Percentiles rank a stretch among this genome's conserved stretches.
Conservation (phyloP, 2,888 invertebrate species). For the Eupithecia dodoneata region DNA sequence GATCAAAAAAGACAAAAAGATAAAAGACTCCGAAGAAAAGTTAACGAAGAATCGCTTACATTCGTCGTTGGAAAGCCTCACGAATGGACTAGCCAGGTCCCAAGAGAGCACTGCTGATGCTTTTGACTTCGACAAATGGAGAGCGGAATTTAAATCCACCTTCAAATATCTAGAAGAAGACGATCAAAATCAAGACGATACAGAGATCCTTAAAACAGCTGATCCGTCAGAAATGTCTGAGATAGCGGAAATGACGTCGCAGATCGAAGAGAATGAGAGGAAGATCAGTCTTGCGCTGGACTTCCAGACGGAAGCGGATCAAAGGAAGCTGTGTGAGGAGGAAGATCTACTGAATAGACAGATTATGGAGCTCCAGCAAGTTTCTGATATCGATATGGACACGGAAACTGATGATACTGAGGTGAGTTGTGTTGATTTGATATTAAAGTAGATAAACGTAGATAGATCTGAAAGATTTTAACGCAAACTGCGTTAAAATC, state of each 20-base stretch:
- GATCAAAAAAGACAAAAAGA: slow-evolving; percentile 68
- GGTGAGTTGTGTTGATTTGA: slow-evolving; percentile 53
- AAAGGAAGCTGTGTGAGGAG: slow-evolving; percentile 89
- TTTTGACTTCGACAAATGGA: slow-evolving; percentile 80
- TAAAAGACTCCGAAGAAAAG: slow-evolving; percentile 58
- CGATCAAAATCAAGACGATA: slow-evolving; percentile 72
- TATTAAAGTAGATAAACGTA: too few species aligned
- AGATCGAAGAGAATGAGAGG: slow-evolving; percentile 81
- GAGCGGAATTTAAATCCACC: slow-evolving; percentile 71
- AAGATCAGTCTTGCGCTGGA: slow-evolving; percentile 86
- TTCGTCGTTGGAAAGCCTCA: slow-evolving; percentile 76
- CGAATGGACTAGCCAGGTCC: slow-evolving; percentile 71
- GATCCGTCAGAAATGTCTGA: slow-evolving; percentile 81
- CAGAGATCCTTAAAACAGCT: slow-evolving; percentile 72
- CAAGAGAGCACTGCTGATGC: slow-evolving; percentile 74
- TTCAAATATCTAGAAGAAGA: slow-evolving; percentile 77
- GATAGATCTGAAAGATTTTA: too few species aligned
- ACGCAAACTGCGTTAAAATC: too few species aligned
- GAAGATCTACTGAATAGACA: slow-evolving; percentile 90
- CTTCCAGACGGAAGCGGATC: slow-evolving; percentile 88
- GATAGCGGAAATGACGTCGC: slow-evolving; percentile 80
- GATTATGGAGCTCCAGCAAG: slow-evolving; percentile 89
- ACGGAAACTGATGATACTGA: slow-evolving; percentile 93
- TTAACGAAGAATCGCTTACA: slow-evolving; percentile 74
- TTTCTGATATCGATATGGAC: slow-evolving; percentile 90